Conservation (phyloP, 2,113 vertebrate genomes). For the Rhizomys pruinosus region DNA sequence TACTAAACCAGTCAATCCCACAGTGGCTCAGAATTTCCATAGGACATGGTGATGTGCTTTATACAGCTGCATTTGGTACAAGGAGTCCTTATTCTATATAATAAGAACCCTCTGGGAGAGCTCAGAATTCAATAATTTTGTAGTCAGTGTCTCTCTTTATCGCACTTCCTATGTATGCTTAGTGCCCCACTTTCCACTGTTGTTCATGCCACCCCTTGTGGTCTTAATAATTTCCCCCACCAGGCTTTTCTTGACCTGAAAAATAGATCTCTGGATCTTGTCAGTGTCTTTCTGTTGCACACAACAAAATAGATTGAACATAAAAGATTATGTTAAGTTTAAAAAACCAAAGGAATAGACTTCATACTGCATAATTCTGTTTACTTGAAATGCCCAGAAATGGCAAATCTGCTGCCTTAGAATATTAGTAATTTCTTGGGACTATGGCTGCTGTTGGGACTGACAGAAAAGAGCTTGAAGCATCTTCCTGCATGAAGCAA, state of each 20-base stretch:
- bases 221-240: conserved; percentile 8
- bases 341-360: background rate
- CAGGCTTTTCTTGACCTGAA: conserved; percentile 38
- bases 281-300: background rate
- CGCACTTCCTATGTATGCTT: background rate
- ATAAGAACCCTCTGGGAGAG: conserved; percentile 49
- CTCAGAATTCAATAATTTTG: conserved; percentile 59
- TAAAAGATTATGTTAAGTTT: conserved; percentile 10
- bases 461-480: background rate
- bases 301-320: background rate
- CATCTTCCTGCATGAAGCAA: background rate
- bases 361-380: background rate
- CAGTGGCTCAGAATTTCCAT: conserved; percentile 41
- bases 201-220: conserved; percentile 43
- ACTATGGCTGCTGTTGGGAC: background rate
- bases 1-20: conserved; percentile 30
- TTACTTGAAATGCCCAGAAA: background rate
- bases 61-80: conserved; percentile 1
- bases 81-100: conserved; percentile 51
- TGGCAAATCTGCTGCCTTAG: background rate
- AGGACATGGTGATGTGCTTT: conserved; percentile 45
- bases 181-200: conserved; percentile 56
- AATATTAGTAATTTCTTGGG: background rate
- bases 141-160: conserved; percentile 47
- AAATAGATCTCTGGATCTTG: background rate